A percentile compares a stretch with the other conserved stretches of the same genome.
phyloP scores from a whole-genome alignment of 2,113 vertebrate genomes.

The Otolemur garnettii region DNA sequence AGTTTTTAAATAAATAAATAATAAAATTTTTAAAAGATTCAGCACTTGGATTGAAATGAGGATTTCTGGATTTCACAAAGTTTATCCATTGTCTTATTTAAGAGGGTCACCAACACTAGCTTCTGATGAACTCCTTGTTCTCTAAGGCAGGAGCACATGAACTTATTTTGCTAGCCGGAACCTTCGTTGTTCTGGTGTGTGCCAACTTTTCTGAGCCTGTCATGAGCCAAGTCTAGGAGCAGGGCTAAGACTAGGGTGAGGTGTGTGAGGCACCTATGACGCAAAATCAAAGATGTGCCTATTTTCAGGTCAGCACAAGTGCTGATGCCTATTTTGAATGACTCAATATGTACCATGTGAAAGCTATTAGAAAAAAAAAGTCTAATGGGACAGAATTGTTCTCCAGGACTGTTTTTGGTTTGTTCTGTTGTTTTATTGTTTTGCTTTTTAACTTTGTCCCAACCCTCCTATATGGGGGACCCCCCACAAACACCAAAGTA shows the following conservation, averaged over 20 bases:
- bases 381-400: not conserved
- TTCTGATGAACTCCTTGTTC: not conserved
- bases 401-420: not conserved
- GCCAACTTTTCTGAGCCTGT: not conserved
- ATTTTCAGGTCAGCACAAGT: not conserved
- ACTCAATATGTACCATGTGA: not conserved
- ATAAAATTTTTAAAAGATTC: not conserved
- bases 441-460: constrained; percentile 11
- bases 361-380: not conserved
- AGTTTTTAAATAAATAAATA: not conserved
- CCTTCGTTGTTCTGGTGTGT: not conserved
- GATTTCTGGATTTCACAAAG: not conserved
- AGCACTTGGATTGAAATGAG: not conserved
- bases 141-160: fast-evolving
- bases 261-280: not conserved
- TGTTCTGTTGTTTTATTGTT: not conserved
- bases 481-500: no score
- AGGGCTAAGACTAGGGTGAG: not conserved
- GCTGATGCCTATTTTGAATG: not conserved
- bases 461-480: not conserved
- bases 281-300: not conserved
- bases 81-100: not conserved
- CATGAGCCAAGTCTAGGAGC: not conserved
- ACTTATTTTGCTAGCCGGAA: not conserved
- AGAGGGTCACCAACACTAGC: fast-evolving